Evolutionary conservation across 2,113 vertebrate genomes (phyloP), one percentile per base, ranked within the genome.

Genomic region (Herpailurus yagouaroundi): DNA sequence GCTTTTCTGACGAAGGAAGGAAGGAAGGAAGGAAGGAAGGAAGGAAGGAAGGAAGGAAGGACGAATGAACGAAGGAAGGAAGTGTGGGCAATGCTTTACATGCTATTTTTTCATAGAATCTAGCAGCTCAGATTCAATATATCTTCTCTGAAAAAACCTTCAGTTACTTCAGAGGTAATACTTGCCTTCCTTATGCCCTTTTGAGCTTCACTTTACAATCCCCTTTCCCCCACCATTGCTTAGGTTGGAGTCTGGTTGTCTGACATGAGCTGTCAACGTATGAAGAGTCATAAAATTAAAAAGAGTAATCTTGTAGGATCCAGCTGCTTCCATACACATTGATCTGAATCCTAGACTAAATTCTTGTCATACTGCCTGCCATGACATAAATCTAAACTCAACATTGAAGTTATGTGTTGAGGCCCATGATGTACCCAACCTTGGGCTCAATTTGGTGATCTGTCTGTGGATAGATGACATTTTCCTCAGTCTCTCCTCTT

Each of bases 211-310:
- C 23, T 92, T 36, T 48, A 48, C 33, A 33, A 66, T 31, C 21
- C 21, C 14, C 41, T 85, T 64, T 60, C 41, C 38, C 52, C 25
- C 18, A 27, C 63, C 68, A 27, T 84, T 89, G 52, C 83, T 94
- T 74, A 89, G 5, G 23, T 41, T 83, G 41, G 10, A 68, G 48
- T 71, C 90, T 94, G 12, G 38, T 86, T 96, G 57, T 60, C 92
- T 94, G 92, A 92, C 12, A 14, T 5, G 27, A 95, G 66, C 76
- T 94, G 74, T 84, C 96, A 88, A 84, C 64, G 60, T 23, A 52
- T 27, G 57, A 36, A 93, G 55, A 96, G 29, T 64, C 79, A 69
- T 80, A 82, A 87, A 85, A 97, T 95, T 66, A 50, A 36, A 97
- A 95, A 55, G 73, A 87, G 27, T 93, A 33, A 64, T 79, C 14